Evolutionary conservation across 2,113 vertebrate species (phyloP), one percentile per base, ranked within the genome.

Genomic region (Typhlomys cinereus): DNA sequence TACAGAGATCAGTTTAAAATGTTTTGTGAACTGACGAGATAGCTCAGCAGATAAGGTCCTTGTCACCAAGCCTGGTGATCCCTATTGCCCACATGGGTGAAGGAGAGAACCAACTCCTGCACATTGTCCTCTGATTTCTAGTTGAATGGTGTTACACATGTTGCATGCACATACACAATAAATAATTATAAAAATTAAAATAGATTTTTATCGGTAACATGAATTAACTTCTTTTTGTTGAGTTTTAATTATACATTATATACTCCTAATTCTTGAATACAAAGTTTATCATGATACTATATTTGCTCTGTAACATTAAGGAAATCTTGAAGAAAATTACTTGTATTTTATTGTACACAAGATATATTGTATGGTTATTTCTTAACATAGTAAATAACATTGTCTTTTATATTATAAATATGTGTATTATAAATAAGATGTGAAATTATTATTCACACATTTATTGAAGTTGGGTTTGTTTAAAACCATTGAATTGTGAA

Each of bases 251-350:
- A 31, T 61, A 79, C 70, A n/a, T 25, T 82, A 12, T 79, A 7
- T 41, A 61, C 67, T 84, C 20, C 69, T 62, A 44, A 61, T 93
- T 81, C 50, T 84, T 88, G 79, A 92, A 31, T 85, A 75, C 13
- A 84, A 36, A 89, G 46, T 25, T 83, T 88, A 57, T 69, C 4
- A 34, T 50, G 4, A 7, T 89, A 46, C 34, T 94, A 9, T 86
- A 75, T 94, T 85, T 95, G 73, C 3, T 92, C 31, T 92, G 66
- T 82, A 69, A 31, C 82, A 34, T 81, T 83, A 84, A 80, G 90
- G 62, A 95, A 80, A 71, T 92, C 18, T 90, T 93, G 36, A 67
- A 95, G 93, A 88, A 44, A n/a, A 39, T 82, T 76, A 69, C 21
- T 80, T 91, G 29, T 90, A 5, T 85, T 69, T 90, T 93, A 69